Evolutionary conservation across 2,797 vertebrate species (phyloP).

Genomic region (Onychomys arenicola): DNA sequence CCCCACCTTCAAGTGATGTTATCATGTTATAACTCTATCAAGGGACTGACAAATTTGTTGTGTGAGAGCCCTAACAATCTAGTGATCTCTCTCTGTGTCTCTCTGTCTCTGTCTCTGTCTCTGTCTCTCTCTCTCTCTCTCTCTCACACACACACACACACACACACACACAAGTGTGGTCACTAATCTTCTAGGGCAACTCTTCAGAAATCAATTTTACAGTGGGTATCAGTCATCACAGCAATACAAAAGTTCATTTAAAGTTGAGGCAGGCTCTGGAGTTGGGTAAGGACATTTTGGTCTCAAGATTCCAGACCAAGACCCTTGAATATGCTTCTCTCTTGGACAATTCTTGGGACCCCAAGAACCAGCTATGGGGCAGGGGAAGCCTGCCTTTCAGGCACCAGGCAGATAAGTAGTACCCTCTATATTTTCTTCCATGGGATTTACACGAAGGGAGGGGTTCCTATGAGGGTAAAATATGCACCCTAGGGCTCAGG

Average conservation of each 20-base stretch:
- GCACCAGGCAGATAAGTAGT: background rate
- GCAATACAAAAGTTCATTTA: background rate
- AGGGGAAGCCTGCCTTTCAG: background rate
- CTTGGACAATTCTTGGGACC: background rate
- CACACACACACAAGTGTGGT: background rate
- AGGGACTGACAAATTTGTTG: background rate
- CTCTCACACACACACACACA: too few relatives aligned
- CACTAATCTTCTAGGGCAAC: background rate
- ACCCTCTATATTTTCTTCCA: background rate
- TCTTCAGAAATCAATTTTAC: background rate
- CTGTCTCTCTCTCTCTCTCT: too few relatives aligned
- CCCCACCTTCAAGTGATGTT: background rate
- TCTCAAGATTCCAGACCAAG: background rate
- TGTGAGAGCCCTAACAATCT: background rate
- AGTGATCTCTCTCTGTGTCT: background rate
- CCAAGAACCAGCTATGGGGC: background rate
- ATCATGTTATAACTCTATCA: background rate
- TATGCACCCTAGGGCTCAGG: background rate
- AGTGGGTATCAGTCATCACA: background rate
- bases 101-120: background rate
- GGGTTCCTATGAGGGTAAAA: background rate
- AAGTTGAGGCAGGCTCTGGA: background rate
- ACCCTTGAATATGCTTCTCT: background rate
- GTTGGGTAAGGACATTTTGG: background rate
- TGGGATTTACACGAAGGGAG: background rate